Evolutionary conservation across 1,140 invertebrate species (phyloP), one percentile per base, ranked within the genome.

Genomic region (silkworm (Bombyx mori)): DNA sequence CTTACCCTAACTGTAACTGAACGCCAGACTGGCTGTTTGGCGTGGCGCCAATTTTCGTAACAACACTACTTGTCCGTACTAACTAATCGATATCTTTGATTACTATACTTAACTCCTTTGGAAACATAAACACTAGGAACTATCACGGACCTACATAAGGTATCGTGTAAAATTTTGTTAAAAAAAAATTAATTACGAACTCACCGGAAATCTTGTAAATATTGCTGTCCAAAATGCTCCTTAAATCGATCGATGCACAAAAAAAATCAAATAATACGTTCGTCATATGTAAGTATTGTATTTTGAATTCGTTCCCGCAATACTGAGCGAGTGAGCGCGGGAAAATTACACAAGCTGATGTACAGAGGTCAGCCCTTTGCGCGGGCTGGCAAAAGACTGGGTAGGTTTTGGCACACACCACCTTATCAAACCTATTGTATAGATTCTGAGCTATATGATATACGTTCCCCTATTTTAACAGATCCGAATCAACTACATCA

Each of bases 181-280:
- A 35, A 35, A 54, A 43, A 26, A 54, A 54, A 18, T 18, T 18
- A 18, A 18, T 18, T 18, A 54, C 53, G 60, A 62, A 69, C 69
- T 68, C 60, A 82, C 79, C 77, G 71, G 73, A 66, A 82, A 84
- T 82, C 66, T 68, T 79, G 68, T 78, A 82, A 68, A 79, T 82
- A 75, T 82, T 79, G 75, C 75, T 81, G 68, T 84, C 79, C 67
- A 66, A 64, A 62, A 61, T 74, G 69, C 71, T 76, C 67, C 59
- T 62, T 57, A 69, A 68, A 43, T 57, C 65, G 44, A 60, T 56
- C 12, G 68, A 61, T 52, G 71, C 64, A 70, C 68, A 71, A 67
- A 63, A 65, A 61, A 66, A 56, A 71, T 66, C 54, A 53, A 66
- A 56, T 61, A 50, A 74, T 72, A 65, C 66, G 77, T 73, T 68